Evolutionary conservation across 2,888 invertebrate genomes (phyloP), one percentile per base, ranked within the genome.

Genomic region (Phania funesta): DNA sequence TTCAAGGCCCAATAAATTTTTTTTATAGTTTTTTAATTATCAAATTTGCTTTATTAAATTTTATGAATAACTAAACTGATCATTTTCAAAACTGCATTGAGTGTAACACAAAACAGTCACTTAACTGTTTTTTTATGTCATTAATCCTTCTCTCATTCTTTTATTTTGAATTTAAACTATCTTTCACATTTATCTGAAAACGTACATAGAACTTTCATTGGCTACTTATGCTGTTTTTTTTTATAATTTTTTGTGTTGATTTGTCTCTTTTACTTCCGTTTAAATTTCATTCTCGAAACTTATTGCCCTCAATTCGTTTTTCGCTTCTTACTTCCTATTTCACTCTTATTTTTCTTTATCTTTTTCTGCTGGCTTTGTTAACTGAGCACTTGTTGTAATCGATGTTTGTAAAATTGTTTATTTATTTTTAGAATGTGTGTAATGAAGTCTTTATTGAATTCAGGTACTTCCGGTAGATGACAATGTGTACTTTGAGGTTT

Each of bases 181-280:
- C 18, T 46, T 48, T 60, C 35, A 38, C 13, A 48, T 60, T 71
- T 20, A 38, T 26, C 50, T 24, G n/a, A 46, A 26, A 29, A 13
- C 20, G 13, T 20, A 13, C 20, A 8, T 20, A 62, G 13, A 35
- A 65, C 48, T 48, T 48, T 50, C 22, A 60, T 18, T 48, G 32
- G 41, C 26, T 29, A 26, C 20, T 67, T 54, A 41, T 32, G 0
- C 35, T 60, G 20, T 62, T 32, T 26, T 20, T 20, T 8, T 24
- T 9, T 16, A 38, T 18, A 38, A 22, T 11, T 44, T 44, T 32
- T 35, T 60, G n/a, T 13, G 16, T 26, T 54, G n/a, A n/a, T 20
- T 48, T 70, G 1, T 65, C 38, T 38, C 18, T 65, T 78, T 65
- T 20, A 41, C 73, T 71, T 65, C 50, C 65, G 58, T 44, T 73